These are phyloP conservation scores for Motacilla tschutschensis DNA, from an alignment of 2,113 vertebrate species.

Conservation along the genomic window DNA sequence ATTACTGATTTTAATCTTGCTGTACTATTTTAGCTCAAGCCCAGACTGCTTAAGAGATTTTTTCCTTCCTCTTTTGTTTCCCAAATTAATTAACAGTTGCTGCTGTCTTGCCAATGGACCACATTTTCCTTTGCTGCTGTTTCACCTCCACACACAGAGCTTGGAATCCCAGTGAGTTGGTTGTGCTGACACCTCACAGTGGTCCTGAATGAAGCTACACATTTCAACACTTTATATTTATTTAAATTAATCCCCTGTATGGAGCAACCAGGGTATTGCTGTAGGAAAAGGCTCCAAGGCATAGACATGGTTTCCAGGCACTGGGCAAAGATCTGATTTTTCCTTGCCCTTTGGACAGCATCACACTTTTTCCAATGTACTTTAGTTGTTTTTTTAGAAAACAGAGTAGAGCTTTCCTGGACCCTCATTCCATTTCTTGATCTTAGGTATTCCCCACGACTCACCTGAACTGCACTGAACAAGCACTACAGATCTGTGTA, in stretches of 20 bases:
- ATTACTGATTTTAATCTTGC: slow-evolving; percentile 32
- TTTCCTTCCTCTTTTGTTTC: slow-evolving; percentile 10
- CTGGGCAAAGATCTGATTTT: background rate
- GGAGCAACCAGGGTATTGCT: background rate
- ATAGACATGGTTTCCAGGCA: background rate
- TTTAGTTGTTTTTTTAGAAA: background rate
- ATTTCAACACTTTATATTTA: background rate
- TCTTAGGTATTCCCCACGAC: background rate
- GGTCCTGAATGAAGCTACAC: background rate
- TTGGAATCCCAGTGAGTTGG: background rate
- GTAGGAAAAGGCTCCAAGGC: background rate
- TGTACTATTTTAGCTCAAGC: slow-evolving; percentile 12
- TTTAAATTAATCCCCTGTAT: background rate
- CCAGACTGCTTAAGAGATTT: background rate
- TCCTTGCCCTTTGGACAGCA: background rate
- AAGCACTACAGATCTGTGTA: background rate
- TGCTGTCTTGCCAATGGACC: background rate
- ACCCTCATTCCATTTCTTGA: background rate
- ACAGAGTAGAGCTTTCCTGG: background rate
- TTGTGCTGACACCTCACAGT: background rate
- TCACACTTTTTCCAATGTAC: rapidly evolving
- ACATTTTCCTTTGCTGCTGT: background rate
- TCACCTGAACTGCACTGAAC: background rate
- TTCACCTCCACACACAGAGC: background rate
- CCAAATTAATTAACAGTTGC: slow-evolving; percentile 12